Evolutionary conservation across 1,140 invertebrate species (phyloP).

Genomic region (Campoletis sonorensis): DNA sequence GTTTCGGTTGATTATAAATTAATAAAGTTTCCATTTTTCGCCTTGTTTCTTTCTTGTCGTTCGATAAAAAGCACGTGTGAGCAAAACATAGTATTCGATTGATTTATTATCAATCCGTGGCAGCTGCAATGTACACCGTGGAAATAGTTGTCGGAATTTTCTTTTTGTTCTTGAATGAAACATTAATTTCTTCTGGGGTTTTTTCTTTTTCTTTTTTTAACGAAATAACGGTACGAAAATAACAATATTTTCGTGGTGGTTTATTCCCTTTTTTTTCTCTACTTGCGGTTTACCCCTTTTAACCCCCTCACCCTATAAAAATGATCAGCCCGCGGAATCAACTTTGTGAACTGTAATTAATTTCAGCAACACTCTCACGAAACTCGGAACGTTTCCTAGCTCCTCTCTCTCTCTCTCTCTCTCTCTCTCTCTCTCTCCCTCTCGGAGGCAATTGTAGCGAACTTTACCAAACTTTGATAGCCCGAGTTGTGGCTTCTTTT

Average conservation of each 20-base stretch:
- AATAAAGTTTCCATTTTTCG: no score
- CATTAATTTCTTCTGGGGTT: no score
- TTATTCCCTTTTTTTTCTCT: not conserved
- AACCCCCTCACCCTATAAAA: not conserved
- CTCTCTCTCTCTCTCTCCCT: not conserved
- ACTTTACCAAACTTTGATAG: slow-evolving; percentile 42
- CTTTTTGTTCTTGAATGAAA: no score
- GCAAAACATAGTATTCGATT: no score
- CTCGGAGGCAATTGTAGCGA: slow-evolving; percentile 5
- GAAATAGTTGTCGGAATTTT: no score
- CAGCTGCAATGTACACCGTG: no score
- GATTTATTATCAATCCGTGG: no score
- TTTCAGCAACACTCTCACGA: slow-evolving; percentile 37
- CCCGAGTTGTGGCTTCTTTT: slow-evolving; percentile 38
- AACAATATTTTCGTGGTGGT: slow-evolving; percentile 1
- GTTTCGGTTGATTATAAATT: no score
- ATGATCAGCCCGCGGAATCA: slow-evolving; percentile 36
- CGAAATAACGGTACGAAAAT: not conserved
- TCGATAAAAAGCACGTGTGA: no score
- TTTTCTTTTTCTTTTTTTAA: no score
- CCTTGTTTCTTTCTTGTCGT: no score
- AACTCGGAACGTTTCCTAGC: not conserved
- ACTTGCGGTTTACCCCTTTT: slow-evolving; percentile 29
- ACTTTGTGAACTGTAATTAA: slow-evolving; percentile 45
- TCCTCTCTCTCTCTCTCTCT: not conserved